Evolutionary conservation across 2,797 vertebrate genomes (phyloP).

Genomic region (Danio aesculapii): DNA sequence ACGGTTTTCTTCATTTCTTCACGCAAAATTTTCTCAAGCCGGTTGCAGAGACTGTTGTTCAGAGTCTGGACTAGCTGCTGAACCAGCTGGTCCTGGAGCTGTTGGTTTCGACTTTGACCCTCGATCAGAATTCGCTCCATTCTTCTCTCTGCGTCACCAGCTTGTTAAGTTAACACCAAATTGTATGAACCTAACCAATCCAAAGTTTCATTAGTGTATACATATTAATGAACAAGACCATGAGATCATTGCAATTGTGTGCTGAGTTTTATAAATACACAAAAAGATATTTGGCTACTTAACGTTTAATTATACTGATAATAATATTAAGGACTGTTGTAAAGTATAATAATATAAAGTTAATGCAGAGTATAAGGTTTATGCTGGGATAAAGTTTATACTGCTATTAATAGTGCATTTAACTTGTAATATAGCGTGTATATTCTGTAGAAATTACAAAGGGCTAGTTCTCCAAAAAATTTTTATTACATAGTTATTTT

Average conservation of each 20-base stretch:
- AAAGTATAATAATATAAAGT: too few species aligned
- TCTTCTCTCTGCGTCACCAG: conserved; percentile 83
- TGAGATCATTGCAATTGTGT: background rate
- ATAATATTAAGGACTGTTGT: too few species aligned
- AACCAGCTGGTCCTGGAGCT: conserved; percentile 91
- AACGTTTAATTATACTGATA: too few species aligned
- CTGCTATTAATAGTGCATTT: background rate
- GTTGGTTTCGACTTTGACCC: conserved; percentile 87
- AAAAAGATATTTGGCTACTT: too few species aligned
- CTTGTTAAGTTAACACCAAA: conserved; percentile 70
- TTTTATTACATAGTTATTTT: too few species aligned
- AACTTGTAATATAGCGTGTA: background rate
- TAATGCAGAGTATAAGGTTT: too few species aligned
- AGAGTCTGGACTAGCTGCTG: conserved; percentile 91
- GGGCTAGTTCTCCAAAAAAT: too few species aligned
- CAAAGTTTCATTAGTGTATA: background rate
- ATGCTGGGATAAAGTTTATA: background rate
- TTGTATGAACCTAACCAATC: background rate
- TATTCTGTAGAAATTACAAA: background rate
- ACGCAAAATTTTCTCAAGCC: conserved; percentile 91
- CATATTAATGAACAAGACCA: background rate
- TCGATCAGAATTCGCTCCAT: conserved; percentile 87
- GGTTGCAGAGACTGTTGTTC: conserved; percentile 83
- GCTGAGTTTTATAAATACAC: background rate
- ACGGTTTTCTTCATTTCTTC: conserved; percentile 96